Conservation (phyloP, 2,113 vertebrate genomes). For the Bucco capensis region DNA sequence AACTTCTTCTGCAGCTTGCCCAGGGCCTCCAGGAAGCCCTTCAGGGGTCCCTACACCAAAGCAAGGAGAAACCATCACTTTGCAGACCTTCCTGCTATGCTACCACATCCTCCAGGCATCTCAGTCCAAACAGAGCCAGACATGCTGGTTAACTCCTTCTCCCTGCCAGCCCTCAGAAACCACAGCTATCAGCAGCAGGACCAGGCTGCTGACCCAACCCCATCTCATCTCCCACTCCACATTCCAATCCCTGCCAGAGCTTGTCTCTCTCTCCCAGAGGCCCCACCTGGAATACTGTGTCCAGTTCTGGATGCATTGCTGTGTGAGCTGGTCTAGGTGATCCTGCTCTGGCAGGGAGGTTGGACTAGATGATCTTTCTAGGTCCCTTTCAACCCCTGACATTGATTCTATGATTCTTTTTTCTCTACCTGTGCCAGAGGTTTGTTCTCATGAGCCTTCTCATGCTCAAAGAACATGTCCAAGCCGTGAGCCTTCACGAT, state of each 20-base stretch:
- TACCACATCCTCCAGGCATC: too few species aligned
- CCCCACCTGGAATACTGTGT: too few species aligned
- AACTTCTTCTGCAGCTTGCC: constrained; percentile 95
- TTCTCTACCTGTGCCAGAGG: constrained; percentile 94
- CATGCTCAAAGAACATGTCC: constrained; percentile 93
- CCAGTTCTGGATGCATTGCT: too few species aligned
- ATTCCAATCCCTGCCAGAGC: neutral
- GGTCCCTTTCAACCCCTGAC: too few species aligned
- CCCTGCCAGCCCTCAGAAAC: neutral
- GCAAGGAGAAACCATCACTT: neutral
- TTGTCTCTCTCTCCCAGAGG: neutral
- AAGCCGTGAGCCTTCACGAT: constrained; percentile 91
- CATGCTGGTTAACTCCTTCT: rapidly evolving
- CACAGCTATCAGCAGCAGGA: rapidly evolving
- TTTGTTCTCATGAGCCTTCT: constrained; percentile 89
- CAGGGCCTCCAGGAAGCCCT: constrained; percentile 90
- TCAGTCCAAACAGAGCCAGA: neutral
- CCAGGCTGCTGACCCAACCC: neutral
- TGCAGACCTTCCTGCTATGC: rapidly evolving
- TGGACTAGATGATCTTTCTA: too few species aligned
- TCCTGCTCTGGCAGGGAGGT: too few species aligned
- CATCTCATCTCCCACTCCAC: neutral
- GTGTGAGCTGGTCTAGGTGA: too few species aligned
- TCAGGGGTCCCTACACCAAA: constrained; percentile 85
- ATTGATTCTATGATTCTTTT: too few species aligned